Evolutionary conservation across 1,140 invertebrate genomes (phyloP), one percentile per base, ranked within the genome.

Genomic region (Aradophagus sp.): DNA sequence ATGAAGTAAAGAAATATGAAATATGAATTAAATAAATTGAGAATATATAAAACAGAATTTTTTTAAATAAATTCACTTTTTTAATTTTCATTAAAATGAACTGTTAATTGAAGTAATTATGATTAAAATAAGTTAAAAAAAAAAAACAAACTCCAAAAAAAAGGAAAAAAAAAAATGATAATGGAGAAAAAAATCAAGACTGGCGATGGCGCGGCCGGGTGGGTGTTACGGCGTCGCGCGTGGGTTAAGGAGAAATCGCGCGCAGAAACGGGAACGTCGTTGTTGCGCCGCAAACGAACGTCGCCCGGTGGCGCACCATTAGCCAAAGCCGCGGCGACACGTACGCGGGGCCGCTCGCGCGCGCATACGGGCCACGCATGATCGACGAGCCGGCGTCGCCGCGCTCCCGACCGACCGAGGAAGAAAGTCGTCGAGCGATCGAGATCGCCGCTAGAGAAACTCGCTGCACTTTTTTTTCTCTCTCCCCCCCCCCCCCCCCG

Each of bases 181-280:
- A n/a, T n/a, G n/a, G n/a, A n/a, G n/a, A n/a, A n/a, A n/a, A n/a
- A n/a, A n/a, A n/a, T n/a, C n/a, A n/a, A n/a, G n/a, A 11, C 19
- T 32, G 14, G n/a, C 15, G 27, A 14, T 14, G 7, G 32, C 35
- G 13, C 32, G 34, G 32, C 19, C 14, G 27, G 23, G 27, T 62
- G 58, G 45, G 38, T 44, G 58, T 44, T 2, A 7, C 27, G 26
- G 16, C 16, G 41, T 48, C 31, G 29, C 42, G 48, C 59, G 59
- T 63, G 59, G 47, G 59, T 53, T 53, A 36, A 62, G 32, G 59
- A 63, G 59, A 63, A 63, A 63, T 63, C 59, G 59, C 48, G 31
- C 47, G 59, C 45, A 63, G 39, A 63, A 63, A 53, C 59, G 59
- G 32, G 47, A 63, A 63, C 59, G 23, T 39, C 27, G 36, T 15